phyloP scores from a whole-genome alignment of 2,888 invertebrate genomes.

The Apocheima hispidaria region DNA sequence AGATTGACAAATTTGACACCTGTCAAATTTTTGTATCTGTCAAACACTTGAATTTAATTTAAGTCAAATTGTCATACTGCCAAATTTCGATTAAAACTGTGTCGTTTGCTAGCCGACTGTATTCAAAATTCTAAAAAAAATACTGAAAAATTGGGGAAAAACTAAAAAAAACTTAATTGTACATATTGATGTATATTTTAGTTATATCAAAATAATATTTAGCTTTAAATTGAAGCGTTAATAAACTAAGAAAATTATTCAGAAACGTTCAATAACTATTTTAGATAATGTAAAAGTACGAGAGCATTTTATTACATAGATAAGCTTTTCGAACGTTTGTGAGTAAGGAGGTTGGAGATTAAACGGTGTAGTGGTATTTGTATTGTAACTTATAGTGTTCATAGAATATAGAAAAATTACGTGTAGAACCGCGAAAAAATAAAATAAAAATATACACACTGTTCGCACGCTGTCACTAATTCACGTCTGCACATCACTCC shows the following conservation, averaged over 20 bases:
- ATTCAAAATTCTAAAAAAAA: slow-evolving; percentile 25
- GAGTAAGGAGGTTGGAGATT: background rate
- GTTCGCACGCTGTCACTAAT: slow-evolving; percentile 19
- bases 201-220: background rate
- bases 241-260: background rate
- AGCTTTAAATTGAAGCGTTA: background rate
- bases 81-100: too few species aligned
- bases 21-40: too few species aligned
- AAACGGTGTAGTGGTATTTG: slow-evolving; percentile 1
- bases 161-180: background rate
- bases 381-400: background rate
- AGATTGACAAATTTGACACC: too few species aligned
- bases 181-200: background rate
- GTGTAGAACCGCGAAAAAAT: slow-evolving; percentile 3
- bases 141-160: background rate
- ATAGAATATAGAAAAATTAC: slow-evolving; percentile 12
- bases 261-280: background rate
- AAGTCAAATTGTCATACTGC: too few species aligned
- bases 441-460: background rate
- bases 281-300: background rate
- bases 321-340: background rate
- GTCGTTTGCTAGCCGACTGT: too few species aligned
- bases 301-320: background rate
- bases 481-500: slow-evolving; percentile 25
- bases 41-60: too few species aligned